Base-by-base conservation (phyloP, 2,797 vertebrate genomes). In the Esox masquinongy region DNA sequence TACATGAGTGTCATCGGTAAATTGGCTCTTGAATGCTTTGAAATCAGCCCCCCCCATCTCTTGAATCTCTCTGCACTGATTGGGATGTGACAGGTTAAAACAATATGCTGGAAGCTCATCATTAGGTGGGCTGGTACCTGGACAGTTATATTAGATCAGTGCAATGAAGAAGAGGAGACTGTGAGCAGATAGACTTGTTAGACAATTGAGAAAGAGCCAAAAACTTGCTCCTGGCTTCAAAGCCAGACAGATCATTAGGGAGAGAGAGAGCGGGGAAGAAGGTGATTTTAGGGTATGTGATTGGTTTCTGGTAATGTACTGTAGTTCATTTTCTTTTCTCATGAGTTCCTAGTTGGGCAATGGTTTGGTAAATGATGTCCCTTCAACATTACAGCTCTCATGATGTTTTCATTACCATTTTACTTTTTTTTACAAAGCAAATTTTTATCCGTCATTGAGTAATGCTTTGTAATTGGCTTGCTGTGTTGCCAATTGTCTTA, bases 381-480 rank as follows among this genome's bases (percentile, higher is more conserved):
- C 43, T 4, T 53, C 7, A 17, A 16, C 69, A 71, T 71, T 8
- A 51, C 69, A 71, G 26, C 24, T 53, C 49, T 31, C 70, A 53
- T 51, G 26, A 53, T 50, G 50, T 71, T 53, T 51, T 71, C 69
- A 70, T 70, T 50, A 29, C 69, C 53, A 29, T 71, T 19, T 31
- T 71, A 4, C 4, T 31, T 50, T 53, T 22, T 70, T 26, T 26
- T 70, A 56, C 31, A 34, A 69, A 75, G 66, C 67, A 59, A 50
- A 69, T 49, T 74, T 47, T 2, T 66, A 56, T 68, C 47, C 47
- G 17, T 68, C 29, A 14, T 61, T 61, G 56, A 24, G 24, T 14
- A 61, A 67, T 71, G 16, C 51, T 49, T 69, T 47, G 24, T 63
- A 76, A 63, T 51, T 36, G 56, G 53, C 67, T 75, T 31, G 53